These are phyloP conservation scores for Tachysurus vachellii DNA, from an alignment of 2,113 vertebrate species.

Conservation along the genomic window DNA sequence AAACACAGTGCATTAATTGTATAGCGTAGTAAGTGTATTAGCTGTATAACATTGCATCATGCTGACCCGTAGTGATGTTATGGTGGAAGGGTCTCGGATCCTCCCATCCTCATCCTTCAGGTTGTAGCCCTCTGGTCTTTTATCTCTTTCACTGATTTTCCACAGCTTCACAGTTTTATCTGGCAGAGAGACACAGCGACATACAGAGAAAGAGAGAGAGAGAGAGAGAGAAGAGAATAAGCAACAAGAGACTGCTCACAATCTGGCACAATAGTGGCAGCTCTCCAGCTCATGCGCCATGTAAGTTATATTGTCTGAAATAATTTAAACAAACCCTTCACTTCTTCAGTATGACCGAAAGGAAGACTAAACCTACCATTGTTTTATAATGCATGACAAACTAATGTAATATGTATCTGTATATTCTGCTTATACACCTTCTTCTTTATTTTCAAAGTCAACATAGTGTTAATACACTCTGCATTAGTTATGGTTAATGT, in stretches of 20 bases:
- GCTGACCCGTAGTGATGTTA: slow-evolving; percentile 90
- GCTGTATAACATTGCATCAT: not conserved
- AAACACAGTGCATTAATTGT: not conserved
- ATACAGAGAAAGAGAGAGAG: slow-evolving; percentile 13
- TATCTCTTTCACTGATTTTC: slow-evolving; percentile 99
- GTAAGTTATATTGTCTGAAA: slow-evolving; percentile 32
- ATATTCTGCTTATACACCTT: not conserved
- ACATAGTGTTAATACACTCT: not conserved
- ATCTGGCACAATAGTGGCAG: slow-evolving; percentile 47
- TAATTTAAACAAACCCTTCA: slow-evolving; percentile 1
- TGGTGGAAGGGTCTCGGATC: slow-evolving; percentile 91
- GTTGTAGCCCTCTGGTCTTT: slow-evolving; percentile 96
- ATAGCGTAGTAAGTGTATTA: not conserved
- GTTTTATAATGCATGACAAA: not conserved
- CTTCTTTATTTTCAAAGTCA: not conserved
- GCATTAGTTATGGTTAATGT: not conserved
- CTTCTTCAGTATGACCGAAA: too few relatives aligned
- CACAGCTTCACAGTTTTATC: slow-evolving; percentile 99
- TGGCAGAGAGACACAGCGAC: slow-evolving; percentile 55
- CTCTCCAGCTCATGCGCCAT: slow-evolving; percentile 42
- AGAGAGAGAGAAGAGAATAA: slow-evolving; percentile 6
- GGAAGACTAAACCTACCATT: not conserved
- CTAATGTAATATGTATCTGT: not conserved
- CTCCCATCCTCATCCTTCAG: slow-evolving; percentile 97
- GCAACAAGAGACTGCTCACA: slow-evolving; percentile 36